A percentile compares a stretch with the other conserved stretches of the same genome.
phyloP scores from a whole-genome alignment of 37 sponge, comb jelly and placozoan species.

The Halichondria panicea region DNA sequence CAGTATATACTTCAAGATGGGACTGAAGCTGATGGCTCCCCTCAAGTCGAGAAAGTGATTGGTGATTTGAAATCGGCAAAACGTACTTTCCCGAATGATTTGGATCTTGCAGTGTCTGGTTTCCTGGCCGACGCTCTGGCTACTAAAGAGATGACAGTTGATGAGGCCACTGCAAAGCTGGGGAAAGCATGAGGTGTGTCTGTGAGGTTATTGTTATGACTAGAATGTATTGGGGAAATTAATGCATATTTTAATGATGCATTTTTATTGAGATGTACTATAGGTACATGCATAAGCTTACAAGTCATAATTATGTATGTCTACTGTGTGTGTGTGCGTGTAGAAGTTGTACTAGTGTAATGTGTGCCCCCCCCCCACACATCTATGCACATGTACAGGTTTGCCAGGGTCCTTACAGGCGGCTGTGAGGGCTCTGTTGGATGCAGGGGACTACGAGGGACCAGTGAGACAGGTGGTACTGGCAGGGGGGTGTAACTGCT shows the following conservation, averaged over 20 bases:
- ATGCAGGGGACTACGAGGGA: conserved; percentile 31
- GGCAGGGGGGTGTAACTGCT: conserved; percentile 67
- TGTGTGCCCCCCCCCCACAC: no score
- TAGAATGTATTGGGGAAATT: not conserved
- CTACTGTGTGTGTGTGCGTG: no score
- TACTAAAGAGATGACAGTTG: conserved; percentile 2
- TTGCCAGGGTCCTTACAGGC: conserved; percentile 67
- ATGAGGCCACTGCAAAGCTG: conserved; percentile 35
- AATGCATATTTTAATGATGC: not conserved
- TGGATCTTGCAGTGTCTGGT: conserved; percentile 23
- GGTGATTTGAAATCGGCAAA: conserved; percentile 13
- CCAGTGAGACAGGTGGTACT: conserved; percentile 37
- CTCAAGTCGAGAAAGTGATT: conserved; percentile 20
- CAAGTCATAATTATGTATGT: no score
- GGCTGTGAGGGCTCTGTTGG: conserved; percentile 37
- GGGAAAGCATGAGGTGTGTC: conserved; percentile 67
- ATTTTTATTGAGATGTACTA: not conserved
- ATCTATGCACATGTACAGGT: conserved; percentile 42
- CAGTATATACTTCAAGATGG: conserved; percentile 16
- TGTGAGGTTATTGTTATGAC: not conserved
- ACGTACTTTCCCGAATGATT: conserved; percentile 2
- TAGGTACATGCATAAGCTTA: not conserved
- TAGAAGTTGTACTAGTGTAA: no score
- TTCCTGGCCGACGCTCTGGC: conserved; percentile 24
- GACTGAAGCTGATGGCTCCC: not conserved